Conservation (phyloP, 2,888 invertebrate species). For the Drosophila hamatofila region DNA sequence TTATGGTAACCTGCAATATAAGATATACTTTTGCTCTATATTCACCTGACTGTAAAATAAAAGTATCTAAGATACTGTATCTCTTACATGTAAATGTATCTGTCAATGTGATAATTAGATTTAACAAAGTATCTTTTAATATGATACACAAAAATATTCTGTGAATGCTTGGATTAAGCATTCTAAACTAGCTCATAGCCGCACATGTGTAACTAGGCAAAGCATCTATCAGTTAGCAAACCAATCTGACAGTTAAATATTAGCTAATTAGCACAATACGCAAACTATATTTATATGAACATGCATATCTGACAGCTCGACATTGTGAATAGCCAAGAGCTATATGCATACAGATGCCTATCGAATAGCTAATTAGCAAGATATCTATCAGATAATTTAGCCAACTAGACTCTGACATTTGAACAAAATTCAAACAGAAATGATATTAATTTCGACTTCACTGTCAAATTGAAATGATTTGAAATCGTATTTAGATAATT, state of each 20-base stretch:
- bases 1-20: too few relatives aligned
- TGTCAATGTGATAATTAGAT: neutral
- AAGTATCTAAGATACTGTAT: too few relatives aligned
- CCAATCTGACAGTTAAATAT: neutral
- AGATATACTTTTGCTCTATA: too few relatives aligned
- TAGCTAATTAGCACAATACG: neutral
- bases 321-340: neutral
- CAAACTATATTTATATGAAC: too few relatives aligned
- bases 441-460: neutral
- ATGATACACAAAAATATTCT: neutral
- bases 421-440: neutral
- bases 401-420: neutral
- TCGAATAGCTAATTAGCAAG: conserved; percentile 1
- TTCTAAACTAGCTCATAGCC: neutral
- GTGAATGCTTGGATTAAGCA: too few relatives aligned
- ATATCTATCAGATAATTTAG: neutral
- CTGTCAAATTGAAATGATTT: neutral
- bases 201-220: too few relatives aligned
- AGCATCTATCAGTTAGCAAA: neutral
- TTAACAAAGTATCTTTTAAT: neutral
- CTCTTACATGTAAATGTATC: neutral
- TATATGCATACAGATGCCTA: neutral
- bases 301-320: neutral
- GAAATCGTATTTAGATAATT: conserved; percentile 1
- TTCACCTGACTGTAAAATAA: too few relatives aligned